Evolutionary conservation across 2,113 vertebrate species (phyloP), one percentile per base, ranked within the genome.

Genomic region (Sinocyclocheilus grahami): DNA sequence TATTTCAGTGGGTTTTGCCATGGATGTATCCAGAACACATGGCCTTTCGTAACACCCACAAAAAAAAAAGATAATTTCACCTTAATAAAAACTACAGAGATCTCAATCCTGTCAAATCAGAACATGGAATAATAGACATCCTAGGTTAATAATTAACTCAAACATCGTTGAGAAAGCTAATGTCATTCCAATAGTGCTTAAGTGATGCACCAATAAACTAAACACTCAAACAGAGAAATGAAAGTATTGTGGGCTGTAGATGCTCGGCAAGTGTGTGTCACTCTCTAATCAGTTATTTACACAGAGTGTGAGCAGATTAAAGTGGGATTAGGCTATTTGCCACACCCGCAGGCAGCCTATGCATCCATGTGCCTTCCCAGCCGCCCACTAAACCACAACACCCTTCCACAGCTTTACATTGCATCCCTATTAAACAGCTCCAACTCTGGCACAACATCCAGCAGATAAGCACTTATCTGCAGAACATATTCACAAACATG

Each of bases 261-360:
- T 27, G n/a, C 63, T 87, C 48, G 27, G 65, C 60, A 48, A 75
- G 80, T 62, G 60, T 85, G 81, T 63, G 82, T 82, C 62, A 55
- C 71, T 83, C 42, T 82, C 72, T 83, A 83, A 87, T 87, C 58
- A 69, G 71, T 83, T 85, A 75, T 87, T 85, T 87, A 71, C 83
- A 82, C 71, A 85, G 51, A 87, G 85, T 85, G 85, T 85, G 67
- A 74, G 78, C 83, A 88, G 81, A 88, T 89, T 80, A 88, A 88
- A 87, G 83, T 76, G 84, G 89, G 87, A 91, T 88, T 87, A 89
- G 88, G 83, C 87, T 13, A 55, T 78, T 42, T 55, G 86, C 80
- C 82, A 85, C 67, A 58, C 88, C 83, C 80, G n/a, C 74, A 83
- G 86, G 90, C 84, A 76, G 18, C 77, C 48, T 22, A 42, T 82